Base-by-base conservation (phyloP, 1,140 invertebrate genomes). In the Lepidurus arcticus region DNA sequence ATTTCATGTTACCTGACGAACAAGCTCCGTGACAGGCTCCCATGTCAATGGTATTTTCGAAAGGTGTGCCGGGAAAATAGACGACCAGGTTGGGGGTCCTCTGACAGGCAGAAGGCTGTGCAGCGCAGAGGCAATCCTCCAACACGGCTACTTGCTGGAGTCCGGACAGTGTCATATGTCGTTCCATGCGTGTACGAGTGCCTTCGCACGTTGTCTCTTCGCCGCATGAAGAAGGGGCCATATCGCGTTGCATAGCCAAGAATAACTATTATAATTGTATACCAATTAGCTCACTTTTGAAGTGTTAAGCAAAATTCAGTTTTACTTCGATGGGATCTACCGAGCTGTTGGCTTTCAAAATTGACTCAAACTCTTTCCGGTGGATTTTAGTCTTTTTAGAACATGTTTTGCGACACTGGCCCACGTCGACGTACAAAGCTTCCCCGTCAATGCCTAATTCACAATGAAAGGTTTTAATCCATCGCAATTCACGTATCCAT, bases 1-100 rank as follows among this genome's bases (percentile, higher is more conserved):
- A 65, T 65, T 65, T 65, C 53, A 11, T 21, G 53, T 65, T 82
- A 84, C 84, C 84, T 80, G 83, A 83, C 1, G 75, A 76, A 78
- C 86, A 87, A 74, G 81, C 84, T 11, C 87, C 87, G 77, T 84
- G 81, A 80, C 87, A 88, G 24, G 84, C 79, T 0, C 87, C 87
- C 3, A 87, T 81, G 76, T 88, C 86, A 16, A 88, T 80, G 44
- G 84, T 82, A 8, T 83, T 83, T 79, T 88, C 86, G 81, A 86
- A 85, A 6, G 87, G 86, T 13, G 87, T 88, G 13, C 85, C 87
- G 11, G 83, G 83, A 79, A 88, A 85, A 7, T 88, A 78, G 3
- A 84, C 78, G 81, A 86, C 83, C n/a, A 82, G 82, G 26, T 85
- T 85, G 1, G 84, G 82, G 78, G 84, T 84, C 76, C 85, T 79